phyloP scores from a whole-genome alignment of 2,797 vertebrate species.

The Pantherophis vulpinus region DNA sequence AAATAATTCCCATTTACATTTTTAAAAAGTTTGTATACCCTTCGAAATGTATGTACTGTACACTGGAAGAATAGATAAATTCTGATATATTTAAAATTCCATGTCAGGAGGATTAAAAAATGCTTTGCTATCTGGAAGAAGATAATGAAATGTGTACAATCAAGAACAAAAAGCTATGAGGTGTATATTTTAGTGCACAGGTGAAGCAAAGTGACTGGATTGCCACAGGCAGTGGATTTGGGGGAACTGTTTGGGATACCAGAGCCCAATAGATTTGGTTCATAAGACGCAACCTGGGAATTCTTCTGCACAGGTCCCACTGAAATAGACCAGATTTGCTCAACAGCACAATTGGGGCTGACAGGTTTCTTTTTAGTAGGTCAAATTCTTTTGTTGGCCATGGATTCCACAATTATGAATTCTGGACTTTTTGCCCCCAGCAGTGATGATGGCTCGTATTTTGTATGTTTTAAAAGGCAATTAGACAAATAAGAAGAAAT shows the following conservation, averaged over 20 bases:
- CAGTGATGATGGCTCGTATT: background rate
- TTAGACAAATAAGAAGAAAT: background rate
- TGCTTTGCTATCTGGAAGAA: conserved; percentile 40
- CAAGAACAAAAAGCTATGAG: background rate
- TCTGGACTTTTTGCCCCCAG: background rate
- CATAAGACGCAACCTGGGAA: background rate
- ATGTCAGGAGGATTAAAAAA: conserved; percentile 36
- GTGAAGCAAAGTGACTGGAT: background rate
- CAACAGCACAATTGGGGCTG: background rate
- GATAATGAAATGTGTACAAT: conserved; percentile 50
- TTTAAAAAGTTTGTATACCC: conserved; percentile 31
- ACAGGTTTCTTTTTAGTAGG: background rate
- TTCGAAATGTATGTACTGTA: conserved; percentile 29
- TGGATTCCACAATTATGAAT: background rate
- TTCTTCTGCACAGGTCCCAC: background rate
- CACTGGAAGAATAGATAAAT: conserved; percentile 42
- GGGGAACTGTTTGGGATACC: background rate
- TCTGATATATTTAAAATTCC: conserved; percentile 14
- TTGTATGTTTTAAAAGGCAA: background rate
- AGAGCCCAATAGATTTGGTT: background rate
- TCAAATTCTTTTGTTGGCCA: background rate
- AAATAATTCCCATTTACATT: conserved; percentile 48
- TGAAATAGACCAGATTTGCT: background rate
- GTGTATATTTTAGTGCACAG: background rate
- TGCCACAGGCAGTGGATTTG: background rate